phyloP scores from a whole-genome alignment of 2,113 vertebrate species.

The Macrotus californicus region DNA sequence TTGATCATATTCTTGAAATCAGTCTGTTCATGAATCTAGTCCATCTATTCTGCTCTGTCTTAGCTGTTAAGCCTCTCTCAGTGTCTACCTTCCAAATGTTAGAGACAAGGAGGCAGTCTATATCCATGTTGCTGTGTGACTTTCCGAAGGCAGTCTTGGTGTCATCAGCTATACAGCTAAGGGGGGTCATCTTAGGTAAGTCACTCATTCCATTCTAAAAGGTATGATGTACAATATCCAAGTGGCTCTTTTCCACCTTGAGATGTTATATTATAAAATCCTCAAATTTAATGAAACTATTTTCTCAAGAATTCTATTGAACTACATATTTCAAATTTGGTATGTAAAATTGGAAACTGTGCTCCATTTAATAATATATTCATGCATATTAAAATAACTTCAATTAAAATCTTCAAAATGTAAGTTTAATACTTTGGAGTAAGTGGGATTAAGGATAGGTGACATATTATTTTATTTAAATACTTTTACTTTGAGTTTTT shows the following conservation, averaged over 20 bases:
- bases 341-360: background rate
- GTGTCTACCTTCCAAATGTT: background rate
- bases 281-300: background rate
- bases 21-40: background rate
- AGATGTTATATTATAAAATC: background rate
- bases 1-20: background rate
- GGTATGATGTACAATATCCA: background rate
- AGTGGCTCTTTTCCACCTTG: background rate
- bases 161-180: background rate
- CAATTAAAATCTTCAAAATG: background rate
- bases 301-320: background rate
- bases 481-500: background rate
- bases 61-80: background rate
- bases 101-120: background rate
- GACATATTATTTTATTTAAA: background rate
- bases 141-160: background rate
- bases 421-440: background rate
- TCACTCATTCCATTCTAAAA: background rate
- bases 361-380: background rate
- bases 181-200: background rate
- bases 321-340: background rate
- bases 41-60: background rate
- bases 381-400: background rate
- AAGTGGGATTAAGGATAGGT: background rate
- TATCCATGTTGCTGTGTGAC: background rate